phyloP scores from a whole-genome alignment of 2,888 invertebrate species.

The Hypomecis punctinalis region DNA sequence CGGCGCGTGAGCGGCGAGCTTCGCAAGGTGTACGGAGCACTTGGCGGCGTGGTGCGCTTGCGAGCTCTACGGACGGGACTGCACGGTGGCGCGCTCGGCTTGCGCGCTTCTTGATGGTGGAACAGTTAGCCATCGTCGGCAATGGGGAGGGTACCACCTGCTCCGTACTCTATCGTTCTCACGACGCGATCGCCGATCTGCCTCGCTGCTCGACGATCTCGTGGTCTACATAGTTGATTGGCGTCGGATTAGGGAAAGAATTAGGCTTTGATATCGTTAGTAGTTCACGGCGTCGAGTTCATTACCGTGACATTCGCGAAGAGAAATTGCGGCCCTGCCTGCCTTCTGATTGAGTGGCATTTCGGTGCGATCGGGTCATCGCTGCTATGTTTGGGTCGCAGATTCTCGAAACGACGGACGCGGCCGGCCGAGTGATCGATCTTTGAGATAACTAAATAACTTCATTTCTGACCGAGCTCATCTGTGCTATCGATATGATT shows the following conservation, averaged over 20 bases:
- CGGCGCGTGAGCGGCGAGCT: constrained; percentile 48
- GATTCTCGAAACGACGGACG: constrained; percentile 59
- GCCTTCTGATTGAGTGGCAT: constrained; percentile 69
- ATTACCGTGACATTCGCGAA: constrained; percentile 75
- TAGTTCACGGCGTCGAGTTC: constrained; percentile 63
- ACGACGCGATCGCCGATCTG: constrained; percentile 76
- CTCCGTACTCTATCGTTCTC: constrained; percentile 78
- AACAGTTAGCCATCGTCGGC: constrained; percentile 76
- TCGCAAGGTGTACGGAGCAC: constrained; percentile 41
- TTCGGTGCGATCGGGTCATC: constrained; percentile 68
- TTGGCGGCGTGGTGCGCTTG: constrained; percentile 68
- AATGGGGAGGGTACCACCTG: constrained; percentile 79
- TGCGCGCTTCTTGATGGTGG: constrained; percentile 70
- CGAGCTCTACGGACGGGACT: constrained; percentile 73
- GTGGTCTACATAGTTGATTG: constrained; percentile 82
- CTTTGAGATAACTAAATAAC: constrained; percentile 75
- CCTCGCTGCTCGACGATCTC: constrained; percentile 73
- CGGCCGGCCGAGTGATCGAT: constrained; percentile 59
- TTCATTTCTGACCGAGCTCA: constrained; percentile 69
- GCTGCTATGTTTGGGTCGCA: constrained; percentile 68
- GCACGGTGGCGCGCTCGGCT: constrained; percentile 67
- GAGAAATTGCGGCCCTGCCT: constrained; percentile 66
- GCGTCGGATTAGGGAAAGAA: constrained; percentile 76
- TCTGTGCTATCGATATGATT: constrained; percentile 67
- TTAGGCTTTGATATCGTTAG: constrained; percentile 59